phyloP scores from a whole-genome alignment of 2,797 vertebrate genomes.

The Rhinophrynus dorsalis region DNA sequence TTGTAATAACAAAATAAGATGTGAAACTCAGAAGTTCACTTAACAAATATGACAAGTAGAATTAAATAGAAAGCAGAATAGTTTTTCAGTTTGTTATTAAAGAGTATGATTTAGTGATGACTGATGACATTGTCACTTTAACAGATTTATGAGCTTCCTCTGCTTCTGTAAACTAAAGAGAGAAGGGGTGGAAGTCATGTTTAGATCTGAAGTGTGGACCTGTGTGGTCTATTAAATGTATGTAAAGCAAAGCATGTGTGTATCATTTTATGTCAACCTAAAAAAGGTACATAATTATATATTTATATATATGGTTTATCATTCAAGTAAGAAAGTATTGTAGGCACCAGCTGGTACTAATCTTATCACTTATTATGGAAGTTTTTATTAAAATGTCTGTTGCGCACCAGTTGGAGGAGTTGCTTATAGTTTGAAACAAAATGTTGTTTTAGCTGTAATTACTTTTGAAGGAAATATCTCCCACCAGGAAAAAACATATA shows the following conservation, averaged over 20 bases:
- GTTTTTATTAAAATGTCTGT: no score
- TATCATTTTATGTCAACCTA: slow-evolving; percentile 25
- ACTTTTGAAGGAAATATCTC: no score
- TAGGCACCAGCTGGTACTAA: no score
- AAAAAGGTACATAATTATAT: background rate
- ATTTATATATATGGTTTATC: slow-evolving; percentile 4
- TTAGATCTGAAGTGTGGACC: background rate
- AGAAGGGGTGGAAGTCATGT: background rate
- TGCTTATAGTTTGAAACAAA: no score
- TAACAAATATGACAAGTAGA: slow-evolving; percentile 1
- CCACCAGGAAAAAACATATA: no score
- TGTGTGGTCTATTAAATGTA: slow-evolving; percentile 32
- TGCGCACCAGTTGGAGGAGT: no score
- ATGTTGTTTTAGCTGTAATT: no score
- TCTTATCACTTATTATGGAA: no score
- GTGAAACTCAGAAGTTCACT: slow-evolving; percentile 12
- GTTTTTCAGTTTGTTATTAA: background rate
- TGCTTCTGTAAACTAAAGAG: slow-evolving; percentile 28
- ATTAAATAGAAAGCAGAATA: background rate
- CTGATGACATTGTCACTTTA: slow-evolving; percentile 31
- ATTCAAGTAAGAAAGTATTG: no score
- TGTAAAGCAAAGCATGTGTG: slow-evolving; percentile 2
- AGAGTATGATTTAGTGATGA: slow-evolving; percentile 14
- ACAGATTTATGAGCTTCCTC: slow-evolving; percentile 34
- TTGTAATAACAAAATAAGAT: slow-evolving; percentile 23